Conservation (phyloP, 2,797 vertebrate species). For the Apodemus agrarius region DNA sequence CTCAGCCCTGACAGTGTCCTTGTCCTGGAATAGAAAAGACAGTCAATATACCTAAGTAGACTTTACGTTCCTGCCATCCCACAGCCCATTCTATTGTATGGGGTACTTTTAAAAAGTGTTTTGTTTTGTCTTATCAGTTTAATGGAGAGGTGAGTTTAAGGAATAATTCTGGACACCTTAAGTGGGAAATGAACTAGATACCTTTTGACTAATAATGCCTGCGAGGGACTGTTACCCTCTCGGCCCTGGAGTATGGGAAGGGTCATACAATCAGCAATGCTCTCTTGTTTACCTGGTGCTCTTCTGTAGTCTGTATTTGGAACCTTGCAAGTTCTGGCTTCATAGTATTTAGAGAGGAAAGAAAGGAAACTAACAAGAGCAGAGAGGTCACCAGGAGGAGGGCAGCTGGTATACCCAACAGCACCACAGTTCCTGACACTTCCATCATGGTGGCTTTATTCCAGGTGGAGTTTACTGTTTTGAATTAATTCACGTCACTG, state of each 20-base stretch:
- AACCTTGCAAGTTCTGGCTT: neutral
- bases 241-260: neutral
- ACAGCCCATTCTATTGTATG: neutral
- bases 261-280: neutral
- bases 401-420: neutral
- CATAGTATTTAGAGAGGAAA: neutral
- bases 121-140: conserved; percentile 41
- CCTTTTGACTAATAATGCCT: neutral
- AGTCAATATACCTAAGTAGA: neutral
- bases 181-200: neutral
- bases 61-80: neutral
- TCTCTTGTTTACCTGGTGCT: neutral
- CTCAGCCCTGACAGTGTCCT: neutral
- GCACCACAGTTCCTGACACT: neutral
- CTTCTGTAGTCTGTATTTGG: neutral
- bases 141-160: neutral
- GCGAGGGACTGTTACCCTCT: neutral
- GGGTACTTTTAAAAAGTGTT: neutral
- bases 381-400: no score
- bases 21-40: conserved; percentile 40
- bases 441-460: neutral
- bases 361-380: neutral
- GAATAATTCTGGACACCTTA: conserved; percentile 26
- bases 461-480: neutral
- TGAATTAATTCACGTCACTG: neutral